Evolutionary conservation across 2,888 invertebrate genomes (phyloP).

Genomic region (Scaptomyza flava): DNA sequence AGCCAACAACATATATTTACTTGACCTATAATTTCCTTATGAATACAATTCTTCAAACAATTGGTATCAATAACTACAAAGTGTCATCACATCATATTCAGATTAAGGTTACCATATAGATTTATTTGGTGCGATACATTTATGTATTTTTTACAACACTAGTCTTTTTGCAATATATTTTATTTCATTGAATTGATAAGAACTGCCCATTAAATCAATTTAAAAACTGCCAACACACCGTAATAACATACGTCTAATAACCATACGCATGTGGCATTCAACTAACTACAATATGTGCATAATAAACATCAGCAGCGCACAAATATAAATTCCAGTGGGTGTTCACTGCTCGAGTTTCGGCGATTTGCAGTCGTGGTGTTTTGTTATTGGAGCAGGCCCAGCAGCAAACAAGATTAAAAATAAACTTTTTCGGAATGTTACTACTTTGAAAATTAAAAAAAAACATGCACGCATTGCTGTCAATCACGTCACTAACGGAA

Average conservation of each 20-base stretch:
- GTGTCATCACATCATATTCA: constrained; percentile 14
- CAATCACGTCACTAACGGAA: constrained; percentile 30
- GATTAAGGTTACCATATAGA: constrained; percentile 30
- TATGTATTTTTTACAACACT: constrained; percentile 38
- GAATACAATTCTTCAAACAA: no score
- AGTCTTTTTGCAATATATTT: constrained; percentile 49
- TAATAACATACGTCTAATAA: constrained; percentile 2
- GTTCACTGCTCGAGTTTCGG: constrained; percentile 34
- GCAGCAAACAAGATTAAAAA: constrained; percentile 69
- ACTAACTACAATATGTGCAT: constrained; percentile 19
- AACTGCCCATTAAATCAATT: constrained; percentile 31
- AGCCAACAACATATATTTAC: background rate
- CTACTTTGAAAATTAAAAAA: constrained; percentile 23
- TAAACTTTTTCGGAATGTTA: constrained; percentile 55
- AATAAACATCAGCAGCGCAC: constrained; percentile 13
- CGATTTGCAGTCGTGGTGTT: constrained; percentile 73
- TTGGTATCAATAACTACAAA: background rate
- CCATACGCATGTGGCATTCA: constrained; percentile 12
- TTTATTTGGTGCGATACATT: constrained; percentile 9
- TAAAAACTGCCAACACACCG: constrained; percentile 40
- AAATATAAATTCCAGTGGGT: constrained; percentile 21
- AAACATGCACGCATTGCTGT: constrained; percentile 41
- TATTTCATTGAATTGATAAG: constrained; percentile 51
- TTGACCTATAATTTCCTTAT: background rate
- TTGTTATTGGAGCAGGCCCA: constrained; percentile 69